Base-by-base conservation (phyloP, 2,888 invertebrate genomes). In the Tetheella fluctuosa region DNA sequence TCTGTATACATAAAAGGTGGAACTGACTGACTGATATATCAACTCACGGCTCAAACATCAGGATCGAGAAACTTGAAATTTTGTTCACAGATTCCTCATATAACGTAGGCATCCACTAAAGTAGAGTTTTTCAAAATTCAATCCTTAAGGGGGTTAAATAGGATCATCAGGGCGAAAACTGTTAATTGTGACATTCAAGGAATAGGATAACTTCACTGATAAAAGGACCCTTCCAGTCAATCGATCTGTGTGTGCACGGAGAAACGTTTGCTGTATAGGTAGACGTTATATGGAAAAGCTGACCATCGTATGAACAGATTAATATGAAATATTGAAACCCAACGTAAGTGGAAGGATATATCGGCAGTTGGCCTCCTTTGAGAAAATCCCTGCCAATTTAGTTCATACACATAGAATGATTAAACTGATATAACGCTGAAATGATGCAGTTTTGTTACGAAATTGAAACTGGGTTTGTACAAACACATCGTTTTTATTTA, bases 261-360 rank as follows among this genome's bases (percentile, higher is more conserved):
- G 53, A 25, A 52, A 52, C 58, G 57, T 57, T 59, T 55, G 48
- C 61, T 54, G 57, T 37, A 59, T 39, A 54, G 52, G 34, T 52
- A 58, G 59, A 57, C 59, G 60, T 59, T 54, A 30, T 30, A 30
- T 13, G 74, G 76, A 69, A 76, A 75, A 77, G 71, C 77, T 77
- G 75, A 80, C 78, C 74, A 75, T 59, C 64, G 76, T 68, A 70
- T 74, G 71, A 73, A 73, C 67, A 79, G 81, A 83, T 85, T 85
- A 84, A 79, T 79, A 78, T 79, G 76, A 81, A 77, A 81, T 82
- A 83, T 80, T 74, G 76, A 71, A 74, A 73, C 71, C 65, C 69
- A 73, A 78, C 78, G 73, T 76, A 78, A 77, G 74, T 72, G 66
- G 76, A 69, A 74, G 77, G 69, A 74, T 76, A 79, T 76, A 66